Conservation (phyloP, 2,113 vertebrate genomes). For the Sorex araneus region DNA sequence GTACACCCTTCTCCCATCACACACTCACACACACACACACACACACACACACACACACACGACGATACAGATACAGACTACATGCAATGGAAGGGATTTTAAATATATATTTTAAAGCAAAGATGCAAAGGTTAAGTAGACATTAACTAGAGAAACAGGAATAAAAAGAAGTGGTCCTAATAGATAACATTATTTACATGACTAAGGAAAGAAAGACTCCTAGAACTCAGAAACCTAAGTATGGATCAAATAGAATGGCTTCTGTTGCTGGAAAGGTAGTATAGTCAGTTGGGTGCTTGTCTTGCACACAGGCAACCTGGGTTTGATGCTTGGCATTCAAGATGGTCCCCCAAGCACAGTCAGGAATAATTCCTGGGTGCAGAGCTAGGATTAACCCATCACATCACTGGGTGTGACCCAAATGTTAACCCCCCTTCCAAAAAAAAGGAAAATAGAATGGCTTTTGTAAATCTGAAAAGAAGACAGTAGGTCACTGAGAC, state of each 20-base stretch:
- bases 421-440: too few species aligned
- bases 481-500: neutral
- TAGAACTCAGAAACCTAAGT: slow-evolving; percentile 10
- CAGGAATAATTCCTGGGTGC: too few species aligned
- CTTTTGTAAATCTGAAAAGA: too few species aligned
- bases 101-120: slow-evolving; percentile 32
- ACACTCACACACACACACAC: too few species aligned
- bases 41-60: too few species aligned
- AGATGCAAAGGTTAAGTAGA: slow-evolving; percentile 24
- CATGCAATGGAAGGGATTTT: neutral
- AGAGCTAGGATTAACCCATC: too few species aligned
- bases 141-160: slow-evolving; percentile 22
- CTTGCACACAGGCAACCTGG: slow-evolving; percentile 12
- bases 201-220: neutral
- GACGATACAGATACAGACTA: neutral
- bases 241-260: slow-evolving; percentile 3
- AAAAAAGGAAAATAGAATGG: neutral
- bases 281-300: neutral
- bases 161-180: slow-evolving; percentile 1
- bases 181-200: neutral
- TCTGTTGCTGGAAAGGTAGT: too few species aligned
- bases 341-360: too few species aligned
- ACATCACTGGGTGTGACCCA: too few species aligned
- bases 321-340: too few species aligned
- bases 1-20: too few species aligned